Base-by-base conservation (phyloP, 37 sponge, comb jelly and placozoan species). In the Dysidea cf. avara region DNA sequence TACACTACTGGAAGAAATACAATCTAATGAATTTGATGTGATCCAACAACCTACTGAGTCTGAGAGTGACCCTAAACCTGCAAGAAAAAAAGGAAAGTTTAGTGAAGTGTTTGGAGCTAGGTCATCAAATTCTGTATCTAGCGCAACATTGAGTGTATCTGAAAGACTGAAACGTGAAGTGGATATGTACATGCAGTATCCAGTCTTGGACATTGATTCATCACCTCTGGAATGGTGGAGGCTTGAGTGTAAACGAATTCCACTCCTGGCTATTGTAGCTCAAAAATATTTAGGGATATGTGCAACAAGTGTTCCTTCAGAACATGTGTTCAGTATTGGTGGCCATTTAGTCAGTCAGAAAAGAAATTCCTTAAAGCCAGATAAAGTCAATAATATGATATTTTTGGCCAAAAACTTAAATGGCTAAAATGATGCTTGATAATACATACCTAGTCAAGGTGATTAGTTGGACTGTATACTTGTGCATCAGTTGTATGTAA, bases 251-350 rank as follows among this genome's bases (percentile, higher is more conserved):
- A 14, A 24, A 14, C 39, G 70, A 24, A 69, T 56, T 21, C 79
- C 79, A 5, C 29, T 37, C 20, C 69, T 78, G 21, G 28, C 61
- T 35, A 17, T 14, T 13, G 32, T 68, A 28, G 79, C 79, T 16
- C 29, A 33, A 20, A 78, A 78, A 37, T 67, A 68, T 40, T 43
- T 78, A 17, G 66, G 79, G 38, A n/a, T 78, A 20, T 69, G 70
- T 79, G 80, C 49, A 6, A 79, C 80, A 1, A 72, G 72, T 80
- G 72, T 80, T 30, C 71, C 81, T 52, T 71, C 81, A 14, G 81
- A 80, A 57, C 33, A 64, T 30, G 72, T 80, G 16, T 80, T 80
- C 55, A 63, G 72, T 46, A 32, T 22, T 50, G 64, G 69, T 49
- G 71, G 72, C 17, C 69, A 68, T 14, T 64, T 80, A 48, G 60